Conservation (phyloP, 2,888 invertebrate genomes). For the Diabrotica balteata region DNA sequence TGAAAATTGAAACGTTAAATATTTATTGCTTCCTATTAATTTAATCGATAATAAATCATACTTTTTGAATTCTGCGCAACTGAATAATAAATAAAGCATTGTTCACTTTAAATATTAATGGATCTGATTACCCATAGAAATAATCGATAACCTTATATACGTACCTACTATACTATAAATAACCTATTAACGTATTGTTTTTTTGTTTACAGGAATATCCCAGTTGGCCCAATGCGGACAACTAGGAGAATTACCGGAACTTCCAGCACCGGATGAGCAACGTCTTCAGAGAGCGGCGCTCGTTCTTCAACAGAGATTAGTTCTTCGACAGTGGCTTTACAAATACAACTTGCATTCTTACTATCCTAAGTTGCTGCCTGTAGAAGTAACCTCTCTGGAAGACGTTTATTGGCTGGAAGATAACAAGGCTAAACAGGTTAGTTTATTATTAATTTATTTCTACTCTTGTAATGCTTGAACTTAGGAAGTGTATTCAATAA, state of each 20-base stretch:
- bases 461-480: not conserved
- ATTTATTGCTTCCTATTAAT: no score
- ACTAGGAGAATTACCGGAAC: constrained; percentile 79
- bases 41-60: no score
- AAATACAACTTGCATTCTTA: constrained; percentile 77
- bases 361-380: constrained; percentile 76
- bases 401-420: constrained; percentile 90
- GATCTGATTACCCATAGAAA: not conserved
- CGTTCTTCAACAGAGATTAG: constrained; percentile 82
- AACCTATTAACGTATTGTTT: not conserved
- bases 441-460: not conserved
- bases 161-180: no score
- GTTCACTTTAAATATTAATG: no score
- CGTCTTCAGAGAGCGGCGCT: constrained; percentile 82
- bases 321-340: constrained; percentile 84
- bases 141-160: not conserved
- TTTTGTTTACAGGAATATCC: constrained; percentile 73
- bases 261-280: constrained; percentile 85
- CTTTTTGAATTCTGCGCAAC: no score
- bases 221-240: constrained; percentile 82
- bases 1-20: no score
- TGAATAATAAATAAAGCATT: no score
- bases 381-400: constrained; percentile 85
- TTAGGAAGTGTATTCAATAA: no score
- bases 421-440: constrained; percentile 71